phyloP scores from a whole-genome alignment of 2,113 vertebrate species.

The Pongo abelii region DNA sequence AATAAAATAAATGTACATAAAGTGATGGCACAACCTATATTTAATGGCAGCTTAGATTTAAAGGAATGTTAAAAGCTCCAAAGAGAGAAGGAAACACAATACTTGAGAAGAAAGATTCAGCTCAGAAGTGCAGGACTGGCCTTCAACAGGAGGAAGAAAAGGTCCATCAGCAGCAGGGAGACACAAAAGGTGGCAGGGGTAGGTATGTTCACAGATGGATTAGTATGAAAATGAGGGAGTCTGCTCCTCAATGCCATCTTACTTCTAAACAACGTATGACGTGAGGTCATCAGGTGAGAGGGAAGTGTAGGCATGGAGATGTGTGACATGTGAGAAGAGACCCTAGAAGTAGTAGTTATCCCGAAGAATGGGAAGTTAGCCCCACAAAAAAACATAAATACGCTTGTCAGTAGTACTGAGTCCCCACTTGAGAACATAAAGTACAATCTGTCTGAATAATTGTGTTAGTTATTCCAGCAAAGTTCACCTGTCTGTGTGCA shows the following conservation, averaged over 20 bases:
- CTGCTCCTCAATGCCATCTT: neutral
- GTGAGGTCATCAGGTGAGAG: neutral
- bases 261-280: neutral
- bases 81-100: neutral
- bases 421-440: neutral
- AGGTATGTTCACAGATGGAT: neutral
- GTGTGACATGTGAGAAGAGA: neutral
- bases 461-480: neutral
- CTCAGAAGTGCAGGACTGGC: neutral
- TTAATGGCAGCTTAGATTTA: neutral
- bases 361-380: neutral
- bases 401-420: neutral
- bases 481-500: neutral
- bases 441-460: neutral
- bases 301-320: neutral
- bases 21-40: neutral
- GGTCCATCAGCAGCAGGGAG: too few species aligned
- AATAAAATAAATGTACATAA: neutral
- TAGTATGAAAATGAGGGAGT: neutral
- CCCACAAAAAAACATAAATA: neutral
- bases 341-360: neutral
- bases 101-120: neutral
- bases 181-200: neutral
- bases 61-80: neutral
- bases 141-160: neutral